Conservation (phyloP, 2,888 invertebrate genomes). For the Hirtodrosophila duncani region DNA sequence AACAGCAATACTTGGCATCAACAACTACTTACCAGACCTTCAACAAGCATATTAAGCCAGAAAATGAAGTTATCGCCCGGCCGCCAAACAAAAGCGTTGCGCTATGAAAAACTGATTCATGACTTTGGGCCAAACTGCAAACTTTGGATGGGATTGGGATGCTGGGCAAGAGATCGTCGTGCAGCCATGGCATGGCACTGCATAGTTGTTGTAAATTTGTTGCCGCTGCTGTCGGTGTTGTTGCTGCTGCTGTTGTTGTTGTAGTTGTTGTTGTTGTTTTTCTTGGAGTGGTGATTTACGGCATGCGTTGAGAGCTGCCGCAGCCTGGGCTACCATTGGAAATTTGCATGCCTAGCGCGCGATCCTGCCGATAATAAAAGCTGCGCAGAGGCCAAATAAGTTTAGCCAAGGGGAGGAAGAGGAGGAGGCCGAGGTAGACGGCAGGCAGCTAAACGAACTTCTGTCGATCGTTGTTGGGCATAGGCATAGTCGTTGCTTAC, state of each 20-base stretch:
- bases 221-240: conserved; percentile 49
- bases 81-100: conserved; percentile 64
- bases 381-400: conserved; percentile 29
- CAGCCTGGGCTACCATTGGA: conserved; percentile 53
- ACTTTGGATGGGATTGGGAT: not conserved
- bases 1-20: conserved; percentile 36
- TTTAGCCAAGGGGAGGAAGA: too few relatives aligned
- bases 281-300: conserved; percentile 70
- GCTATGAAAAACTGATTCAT: conserved; percentile 71
- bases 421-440: conserved; percentile 17
- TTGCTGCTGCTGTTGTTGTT: conserved; percentile 31
- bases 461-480: conserved; percentile 22
- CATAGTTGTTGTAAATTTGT: conserved; percentile 74
- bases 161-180: conserved; percentile 45
- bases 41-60: conserved; percentile 71
- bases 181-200: conserved; percentile 67
- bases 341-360: conserved; percentile 71
- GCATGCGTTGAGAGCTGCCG: conserved; percentile 62
- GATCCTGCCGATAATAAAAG: conserved; percentile 73
- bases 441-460: conserved; percentile 27
- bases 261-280: conserved; percentile 10
- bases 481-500: conserved; percentile 42
- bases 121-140: conserved; percentile 36
- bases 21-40: conserved; percentile 67
- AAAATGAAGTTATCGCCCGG: conserved; percentile 70